phyloP scores from a whole-genome alignment of 2,113 vertebrate species.

The Poeciliopsis retropinna region DNA sequence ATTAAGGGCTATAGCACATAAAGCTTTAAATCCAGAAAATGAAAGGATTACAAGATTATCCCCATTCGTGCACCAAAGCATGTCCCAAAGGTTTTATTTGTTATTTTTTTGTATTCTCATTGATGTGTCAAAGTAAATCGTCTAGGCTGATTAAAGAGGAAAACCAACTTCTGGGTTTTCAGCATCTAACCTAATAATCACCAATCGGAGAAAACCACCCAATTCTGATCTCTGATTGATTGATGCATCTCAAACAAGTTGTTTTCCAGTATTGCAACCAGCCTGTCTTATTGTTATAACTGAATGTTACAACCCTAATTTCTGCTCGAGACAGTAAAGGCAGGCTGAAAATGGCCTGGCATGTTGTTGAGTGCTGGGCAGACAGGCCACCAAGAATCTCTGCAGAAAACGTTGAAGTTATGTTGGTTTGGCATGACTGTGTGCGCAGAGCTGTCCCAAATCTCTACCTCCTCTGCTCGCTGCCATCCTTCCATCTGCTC shows the following conservation, averaged over 20 bases:
- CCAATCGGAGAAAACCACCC: background rate
- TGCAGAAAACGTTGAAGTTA: conserved; percentile 35
- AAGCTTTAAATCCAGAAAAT: background rate
- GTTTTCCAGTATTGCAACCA: conserved; percentile 17
- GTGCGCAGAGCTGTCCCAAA: conserved; percentile 37
- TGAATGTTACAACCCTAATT: background rate
- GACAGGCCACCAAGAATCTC: conserved; percentile 19
- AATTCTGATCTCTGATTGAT: background rate
- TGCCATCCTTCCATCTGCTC: conserved; percentile 61
- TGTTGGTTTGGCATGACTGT: conserved; percentile 18
- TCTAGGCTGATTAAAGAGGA: background rate
- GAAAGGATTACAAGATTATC: background rate
- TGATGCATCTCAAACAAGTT: background rate
- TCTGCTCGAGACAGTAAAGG: conserved; percentile 2
- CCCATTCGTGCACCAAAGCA: background rate
- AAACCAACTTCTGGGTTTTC: background rate
- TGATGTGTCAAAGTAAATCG: background rate
- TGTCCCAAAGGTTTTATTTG: background rate
- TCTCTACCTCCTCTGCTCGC: conserved; percentile 44
- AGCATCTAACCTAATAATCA: background rate
- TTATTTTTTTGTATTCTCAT: background rate
- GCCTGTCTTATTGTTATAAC: conserved; percentile 18
- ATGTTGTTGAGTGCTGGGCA: conserved; percentile 17
- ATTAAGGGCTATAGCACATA: background rate
- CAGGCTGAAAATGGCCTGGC: conserved; percentile 27